Conservation (phyloP, 2,113 vertebrate species). For the Egretta garzetta region DNA sequence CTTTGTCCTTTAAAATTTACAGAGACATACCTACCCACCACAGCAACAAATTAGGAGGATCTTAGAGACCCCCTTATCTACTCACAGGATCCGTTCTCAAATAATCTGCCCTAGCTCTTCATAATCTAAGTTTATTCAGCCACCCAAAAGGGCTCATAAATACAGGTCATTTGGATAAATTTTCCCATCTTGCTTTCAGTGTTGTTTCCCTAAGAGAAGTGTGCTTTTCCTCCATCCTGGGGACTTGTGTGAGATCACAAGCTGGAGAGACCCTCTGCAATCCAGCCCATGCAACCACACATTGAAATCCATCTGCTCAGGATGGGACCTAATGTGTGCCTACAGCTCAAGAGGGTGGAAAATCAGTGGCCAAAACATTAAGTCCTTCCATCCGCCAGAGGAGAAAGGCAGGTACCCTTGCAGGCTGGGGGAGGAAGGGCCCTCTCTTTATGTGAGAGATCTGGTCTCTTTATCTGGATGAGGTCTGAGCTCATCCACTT, state of each 20-base stretch:
- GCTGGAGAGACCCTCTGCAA: background rate
- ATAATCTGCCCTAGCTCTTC: background rate
- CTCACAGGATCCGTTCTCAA: background rate
- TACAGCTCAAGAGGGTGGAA: background rate
- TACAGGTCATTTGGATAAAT: background rate
- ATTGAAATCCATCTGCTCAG: background rate
- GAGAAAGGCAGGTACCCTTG: background rate
- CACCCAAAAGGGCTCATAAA: background rate
- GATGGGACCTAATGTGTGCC: background rate
- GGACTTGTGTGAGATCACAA: fast-evolving
- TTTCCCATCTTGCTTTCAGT: background rate
- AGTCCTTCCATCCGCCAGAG: background rate
- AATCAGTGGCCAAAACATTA: background rate
- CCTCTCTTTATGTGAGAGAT: background rate
- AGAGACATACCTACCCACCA: background rate
- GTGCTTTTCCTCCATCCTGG: background rate
- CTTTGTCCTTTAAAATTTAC: background rate
- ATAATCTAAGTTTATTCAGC: background rate
- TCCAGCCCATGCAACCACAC: background rate
- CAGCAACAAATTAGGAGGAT: background rate
- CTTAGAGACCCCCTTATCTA: background rate
- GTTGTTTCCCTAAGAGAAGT: background rate
- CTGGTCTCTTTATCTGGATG: no score
- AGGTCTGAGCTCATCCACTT: background rate
- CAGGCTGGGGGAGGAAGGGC: background rate